Evolutionary conservation across 2,797 vertebrate genomes (phyloP).

Genomic region (Melopsittacus undulatus): DNA sequence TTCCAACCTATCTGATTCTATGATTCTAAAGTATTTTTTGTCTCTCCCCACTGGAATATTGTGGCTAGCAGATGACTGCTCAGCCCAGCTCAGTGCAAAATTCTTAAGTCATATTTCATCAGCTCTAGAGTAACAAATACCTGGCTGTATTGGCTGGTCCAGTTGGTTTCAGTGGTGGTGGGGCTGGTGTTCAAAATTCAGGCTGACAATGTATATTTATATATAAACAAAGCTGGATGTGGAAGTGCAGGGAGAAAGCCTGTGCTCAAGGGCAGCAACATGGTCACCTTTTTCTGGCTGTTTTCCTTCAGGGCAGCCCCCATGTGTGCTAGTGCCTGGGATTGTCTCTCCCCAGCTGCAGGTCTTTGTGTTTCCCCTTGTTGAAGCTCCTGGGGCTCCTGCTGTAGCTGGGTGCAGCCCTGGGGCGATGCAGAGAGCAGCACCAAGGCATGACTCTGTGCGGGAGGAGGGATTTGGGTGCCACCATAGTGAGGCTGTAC

Average conservation of each 20-base stretch:
- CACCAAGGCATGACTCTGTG: rapidly evolving
- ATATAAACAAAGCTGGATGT: background rate
- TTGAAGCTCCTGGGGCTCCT: background rate
- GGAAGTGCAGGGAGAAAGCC: background rate
- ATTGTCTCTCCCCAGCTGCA: background rate
- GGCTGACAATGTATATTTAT: background rate
- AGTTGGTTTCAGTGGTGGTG: background rate
- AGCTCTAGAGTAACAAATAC: background rate
- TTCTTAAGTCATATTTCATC: background rate
- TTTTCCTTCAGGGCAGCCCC: background rate
- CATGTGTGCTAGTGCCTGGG: rapidly evolving
- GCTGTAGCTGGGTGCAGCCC: rapidly evolving
- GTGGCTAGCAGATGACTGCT: background rate
- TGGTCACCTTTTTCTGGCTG: background rate
- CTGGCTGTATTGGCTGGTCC: background rate
- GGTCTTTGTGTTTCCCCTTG: rapidly evolving
- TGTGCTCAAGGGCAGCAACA: background rate
- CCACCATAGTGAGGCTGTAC: background rate
- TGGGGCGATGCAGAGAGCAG: background rate
- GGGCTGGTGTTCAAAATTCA: background rate
- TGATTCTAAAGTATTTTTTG: background rate
- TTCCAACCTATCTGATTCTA: background rate
- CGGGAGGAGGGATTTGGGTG: background rate
- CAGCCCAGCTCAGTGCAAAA: background rate
- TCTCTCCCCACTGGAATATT: background rate